Base-by-base conservation (phyloP, 2,113 vertebrate genomes). In the Menura novaehollandiae region DNA sequence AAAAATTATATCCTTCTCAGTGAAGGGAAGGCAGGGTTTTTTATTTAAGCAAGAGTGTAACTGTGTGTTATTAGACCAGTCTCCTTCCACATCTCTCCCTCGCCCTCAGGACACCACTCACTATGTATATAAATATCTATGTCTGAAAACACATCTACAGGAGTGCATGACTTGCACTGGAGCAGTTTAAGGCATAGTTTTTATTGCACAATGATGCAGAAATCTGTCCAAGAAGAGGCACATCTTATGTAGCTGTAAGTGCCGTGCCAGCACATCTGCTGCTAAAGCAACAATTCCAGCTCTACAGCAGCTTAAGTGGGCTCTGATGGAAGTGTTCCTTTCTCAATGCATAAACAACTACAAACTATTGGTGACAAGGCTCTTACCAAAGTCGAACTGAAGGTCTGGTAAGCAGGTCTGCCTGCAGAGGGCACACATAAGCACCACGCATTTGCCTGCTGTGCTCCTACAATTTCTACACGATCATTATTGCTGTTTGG, bases 51-150 rank as follows among this genome's bases (percentile, higher is more conserved):
- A 87, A 33, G 20, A 64, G 11, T 35, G 51, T n/a, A 39, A 39
- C 1, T 0, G 2, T 9, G 3, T 82, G 20, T 19, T 28, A 20
- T 72, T 26, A 72, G 23, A 16, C n/a, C 18, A 24, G 6, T 2
- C 11, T 76, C 53, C 23, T 30, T 44, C 22, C 35, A 10, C 0
- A 0, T 51, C 67, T 24, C 13, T 28, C 22, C 3, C 1, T 2
- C 13, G 20, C 28, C 21, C 4, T 0, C 10, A 39, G 41, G 53
- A 28, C 4, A 18, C 43, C 13, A 26, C 7, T 62, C 32, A 11
- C 10, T 8, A 11, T 4, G 11, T 11, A 15, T 11, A 13, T 4
- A 56, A 56, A 37, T 10, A 73, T 4, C 13, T 18, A 0, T 12
- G 10, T 41, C 37, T 67, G 46, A 64, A 44, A 60, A 32, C 12